Evolutionary conservation across 2,797 vertebrate genomes (phyloP).

Genomic region (Pempheris klunzingeri): DNA sequence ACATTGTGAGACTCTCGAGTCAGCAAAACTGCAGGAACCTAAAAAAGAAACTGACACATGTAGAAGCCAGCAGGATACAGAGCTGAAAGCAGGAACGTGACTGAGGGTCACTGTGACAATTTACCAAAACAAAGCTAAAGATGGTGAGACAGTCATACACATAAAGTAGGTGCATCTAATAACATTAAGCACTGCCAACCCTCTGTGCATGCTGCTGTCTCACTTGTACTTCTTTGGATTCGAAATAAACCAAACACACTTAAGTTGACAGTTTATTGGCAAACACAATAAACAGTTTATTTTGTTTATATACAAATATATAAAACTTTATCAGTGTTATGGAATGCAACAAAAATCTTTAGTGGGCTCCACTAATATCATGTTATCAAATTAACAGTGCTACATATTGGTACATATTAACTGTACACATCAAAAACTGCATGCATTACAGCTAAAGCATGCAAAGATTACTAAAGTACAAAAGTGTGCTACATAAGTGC

Average conservation of each 20-base stretch:
- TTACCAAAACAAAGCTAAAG: not conserved
- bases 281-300: constrained; percentile 49
- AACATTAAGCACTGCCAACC: not conserved
- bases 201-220: not conserved
- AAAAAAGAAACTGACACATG: not conserved
- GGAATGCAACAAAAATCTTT: constrained; percentile 51
- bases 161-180: not conserved
- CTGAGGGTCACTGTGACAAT: not conserved
- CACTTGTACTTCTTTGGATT: not conserved
- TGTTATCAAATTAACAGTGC: constrained; percentile 39
- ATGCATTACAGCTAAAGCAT: constrained; percentile 52
- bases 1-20: not conserved
- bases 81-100: not conserved
- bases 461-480: constrained; percentile 13
- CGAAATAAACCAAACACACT: not conserved
- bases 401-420: constrained; percentile 34
- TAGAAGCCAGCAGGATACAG: not conserved
- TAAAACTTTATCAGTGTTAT: constrained; percentile 44
- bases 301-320: constrained; percentile 51
- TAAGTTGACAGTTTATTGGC: not conserved
- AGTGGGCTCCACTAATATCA: not conserved
- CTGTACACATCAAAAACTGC: constrained; percentile 45
- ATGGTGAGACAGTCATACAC: not conserved
- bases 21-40: not conserved
- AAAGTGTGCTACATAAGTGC: constrained; percentile 60